Percentiles rank a stretch among this genome's conserved stretches.
Conservation (phyloP, 1,140 invertebrate species). For the Papilio polyxenes region DNA sequence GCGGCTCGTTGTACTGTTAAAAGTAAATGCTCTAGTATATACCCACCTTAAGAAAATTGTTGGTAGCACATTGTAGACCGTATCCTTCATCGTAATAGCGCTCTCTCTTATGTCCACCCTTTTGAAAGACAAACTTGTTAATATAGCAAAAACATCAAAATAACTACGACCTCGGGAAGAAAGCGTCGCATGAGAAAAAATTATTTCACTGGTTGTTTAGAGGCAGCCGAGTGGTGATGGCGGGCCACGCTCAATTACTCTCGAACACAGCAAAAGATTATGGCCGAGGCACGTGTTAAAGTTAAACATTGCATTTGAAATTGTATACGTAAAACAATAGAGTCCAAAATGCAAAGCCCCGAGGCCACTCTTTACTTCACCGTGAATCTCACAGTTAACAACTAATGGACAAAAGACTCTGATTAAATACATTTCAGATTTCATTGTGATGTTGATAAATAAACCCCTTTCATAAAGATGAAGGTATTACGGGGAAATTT, state of each 20-base stretch:
- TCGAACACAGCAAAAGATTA: slow-evolving; percentile 15
- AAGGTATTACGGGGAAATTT: background rate
- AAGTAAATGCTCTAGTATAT: no score
- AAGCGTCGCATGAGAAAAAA: slow-evolving; percentile 22
- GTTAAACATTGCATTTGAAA: background rate
- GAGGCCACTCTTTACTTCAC: background rate
- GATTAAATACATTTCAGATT: slow-evolving; percentile 22
- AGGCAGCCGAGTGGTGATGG: slow-evolving; percentile 5
- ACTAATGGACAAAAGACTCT: slow-evolving; percentile 19
- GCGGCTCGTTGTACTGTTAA: no score
- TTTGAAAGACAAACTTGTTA: background rate
- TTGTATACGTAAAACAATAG: background rate
- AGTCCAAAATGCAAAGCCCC: background rate
- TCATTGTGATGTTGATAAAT: slow-evolving; percentile 23
- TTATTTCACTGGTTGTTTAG: slow-evolving; percentile 25
- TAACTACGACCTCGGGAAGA: slow-evolving; percentile 14
- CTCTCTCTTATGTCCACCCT: background rate
- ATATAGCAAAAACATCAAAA: slow-evolving; percentile 5
- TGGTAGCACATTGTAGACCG: no score
- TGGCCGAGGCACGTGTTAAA: slow-evolving; percentile 9
- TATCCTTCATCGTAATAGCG: no score
- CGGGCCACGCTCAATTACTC: slow-evolving; percentile 22
- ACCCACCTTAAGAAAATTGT: no score
- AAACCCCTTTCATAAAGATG: background rate
- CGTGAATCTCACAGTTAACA: slow-evolving; percentile 23